A percentile compares a stretch with the other conserved stretches of the same genome.
Conservation (phyloP, 35 echinoderm and acorn worm genomes). For the Anneissia japonica region DNA sequence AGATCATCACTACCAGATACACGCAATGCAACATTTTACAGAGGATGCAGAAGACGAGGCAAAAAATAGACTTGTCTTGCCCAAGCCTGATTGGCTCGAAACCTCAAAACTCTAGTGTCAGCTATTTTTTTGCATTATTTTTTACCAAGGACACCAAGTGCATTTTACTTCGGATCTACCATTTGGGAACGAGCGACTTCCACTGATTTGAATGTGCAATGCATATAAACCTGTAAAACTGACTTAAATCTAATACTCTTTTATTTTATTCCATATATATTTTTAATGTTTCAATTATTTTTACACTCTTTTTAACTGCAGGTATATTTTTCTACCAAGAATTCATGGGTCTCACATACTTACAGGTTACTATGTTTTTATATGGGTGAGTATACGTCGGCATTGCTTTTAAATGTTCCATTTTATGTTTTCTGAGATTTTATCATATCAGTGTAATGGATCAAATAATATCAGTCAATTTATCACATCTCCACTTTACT, state of each 20-base stretch:
- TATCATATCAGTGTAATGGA: too few relatives aligned
- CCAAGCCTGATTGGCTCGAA: too few relatives aligned
- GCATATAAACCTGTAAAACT: background rate
- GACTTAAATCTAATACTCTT: background rate
- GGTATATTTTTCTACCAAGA: slow-evolving; percentile 97
- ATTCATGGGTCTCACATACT: slow-evolving; percentile 62
- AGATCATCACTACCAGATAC: too few relatives aligned
- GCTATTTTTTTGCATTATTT: too few relatives aligned
- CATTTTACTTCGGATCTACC: background rate
- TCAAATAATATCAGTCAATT: too few relatives aligned
- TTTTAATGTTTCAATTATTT: slow-evolving; percentile 2
- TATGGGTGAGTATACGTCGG: slow-evolving; percentile 60
- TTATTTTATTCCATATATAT: background rate
- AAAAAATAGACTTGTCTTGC: too few relatives aligned
- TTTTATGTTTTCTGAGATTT: too few relatives aligned
- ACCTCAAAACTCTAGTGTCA: background rate
- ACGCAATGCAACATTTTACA: too few relatives aligned
- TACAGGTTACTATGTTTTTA: slow-evolving; percentile 74
- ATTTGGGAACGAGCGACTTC: background rate
- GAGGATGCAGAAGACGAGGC: too few relatives aligned
- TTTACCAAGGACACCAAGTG: too few relatives aligned
- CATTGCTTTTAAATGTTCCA: too few relatives aligned
- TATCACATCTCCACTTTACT: too few relatives aligned
- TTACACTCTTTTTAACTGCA: background rate
- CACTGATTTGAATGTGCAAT: background rate